These are phyloP conservation scores for Tethya wilhelma DNA, from an alignment of 37 sponge, comb jelly and placozoan species.

Conservation along the genomic window DNA sequence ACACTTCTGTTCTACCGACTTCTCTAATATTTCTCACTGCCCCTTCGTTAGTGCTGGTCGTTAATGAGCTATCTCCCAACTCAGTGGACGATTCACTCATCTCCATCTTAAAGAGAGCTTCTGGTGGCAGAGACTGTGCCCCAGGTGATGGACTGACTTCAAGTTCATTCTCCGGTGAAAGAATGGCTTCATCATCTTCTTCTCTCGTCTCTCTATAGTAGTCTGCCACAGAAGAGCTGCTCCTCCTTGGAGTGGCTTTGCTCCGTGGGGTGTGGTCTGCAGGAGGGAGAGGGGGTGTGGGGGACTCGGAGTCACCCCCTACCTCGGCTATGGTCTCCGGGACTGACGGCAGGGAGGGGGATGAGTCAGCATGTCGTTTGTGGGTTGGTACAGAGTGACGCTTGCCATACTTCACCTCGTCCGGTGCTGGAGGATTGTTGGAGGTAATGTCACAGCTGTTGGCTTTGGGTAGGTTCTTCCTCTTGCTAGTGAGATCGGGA, in stretches of 20 bases:
- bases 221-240: not conserved
- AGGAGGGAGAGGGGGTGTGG: too few relatives aligned
- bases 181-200: not conserved
- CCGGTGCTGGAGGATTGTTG: not conserved
- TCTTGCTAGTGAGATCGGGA: not conserved
- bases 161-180: not conserved
- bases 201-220: not conserved
- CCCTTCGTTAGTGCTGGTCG: too few relatives aligned
- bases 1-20: not conserved
- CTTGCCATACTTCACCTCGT: too few relatives aligned
- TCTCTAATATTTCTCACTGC: too few relatives aligned
- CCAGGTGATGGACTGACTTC: not conserved
- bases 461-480: too few relatives aligned
- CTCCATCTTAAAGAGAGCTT: not conserved
- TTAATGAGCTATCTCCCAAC: not conserved
- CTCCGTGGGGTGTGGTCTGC: too few relatives aligned
- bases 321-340: too few relatives aligned
- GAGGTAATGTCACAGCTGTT: not conserved
- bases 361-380: too few relatives aligned
- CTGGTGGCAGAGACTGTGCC: conserved; percentile 1
- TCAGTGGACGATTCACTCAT: too few relatives aligned
- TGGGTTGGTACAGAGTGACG: too few relatives aligned
- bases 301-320: too few relatives aligned
- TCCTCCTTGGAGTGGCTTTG: not conserved
- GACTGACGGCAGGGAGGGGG: too few relatives aligned